Conservation (phyloP, 2,113 vertebrate genomes). For the Apus apus region DNA sequence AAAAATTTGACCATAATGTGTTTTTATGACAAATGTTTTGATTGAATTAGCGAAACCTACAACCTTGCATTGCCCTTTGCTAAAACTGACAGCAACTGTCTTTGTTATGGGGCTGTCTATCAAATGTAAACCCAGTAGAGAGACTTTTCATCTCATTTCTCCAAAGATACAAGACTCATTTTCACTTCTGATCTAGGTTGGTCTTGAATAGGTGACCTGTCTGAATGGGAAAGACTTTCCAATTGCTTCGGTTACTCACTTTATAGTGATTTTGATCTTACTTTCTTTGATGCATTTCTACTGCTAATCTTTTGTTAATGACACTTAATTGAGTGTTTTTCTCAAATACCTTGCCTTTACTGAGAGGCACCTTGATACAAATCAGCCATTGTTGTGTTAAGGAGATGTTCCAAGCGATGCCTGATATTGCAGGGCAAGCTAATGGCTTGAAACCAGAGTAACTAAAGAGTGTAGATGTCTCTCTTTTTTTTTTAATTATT, state of each 20-base stretch:
- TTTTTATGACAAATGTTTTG: background rate
- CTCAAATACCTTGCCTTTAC: background rate
- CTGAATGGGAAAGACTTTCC: constrained; percentile 16
- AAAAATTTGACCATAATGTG: background rate
- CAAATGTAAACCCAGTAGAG: background rate
- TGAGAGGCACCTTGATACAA: constrained; percentile 2
- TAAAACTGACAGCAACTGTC: background rate
- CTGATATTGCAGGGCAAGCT: background rate
- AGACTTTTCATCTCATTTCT: background rate
- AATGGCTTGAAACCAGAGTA: background rate
- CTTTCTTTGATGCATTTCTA: background rate
- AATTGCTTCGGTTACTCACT: background rate
- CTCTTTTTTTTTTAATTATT: background rate
- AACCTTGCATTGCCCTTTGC: background rate
- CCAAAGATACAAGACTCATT: background rate
- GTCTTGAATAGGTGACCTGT: background rate
- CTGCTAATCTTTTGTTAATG: constrained; percentile 2
- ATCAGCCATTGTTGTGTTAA: background rate
- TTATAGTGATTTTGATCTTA: constrained; percentile 15
- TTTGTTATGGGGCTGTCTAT: background rate
- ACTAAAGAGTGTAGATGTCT: background rate
- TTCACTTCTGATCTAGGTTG: background rate
- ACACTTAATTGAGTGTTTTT: constrained; percentile 1
- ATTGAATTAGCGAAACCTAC: background rate
- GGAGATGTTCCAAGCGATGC: background rate